Evolutionary conservation across 2,797 vertebrate species (phyloP).

Genomic region (Mormyrops attenuatus): DNA sequence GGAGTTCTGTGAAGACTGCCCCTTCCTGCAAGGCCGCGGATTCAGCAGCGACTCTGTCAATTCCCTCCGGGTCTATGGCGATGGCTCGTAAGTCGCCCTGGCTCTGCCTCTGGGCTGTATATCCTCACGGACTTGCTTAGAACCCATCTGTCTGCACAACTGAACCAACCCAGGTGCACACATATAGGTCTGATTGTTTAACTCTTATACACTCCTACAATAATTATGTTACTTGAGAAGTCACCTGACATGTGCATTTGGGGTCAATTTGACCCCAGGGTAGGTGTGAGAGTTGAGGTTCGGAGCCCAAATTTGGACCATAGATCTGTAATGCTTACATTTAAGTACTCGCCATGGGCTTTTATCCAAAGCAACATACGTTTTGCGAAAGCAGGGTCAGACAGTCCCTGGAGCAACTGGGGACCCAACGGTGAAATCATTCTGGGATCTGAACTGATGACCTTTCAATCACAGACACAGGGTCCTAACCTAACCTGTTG

Average conservation of each 20-base stretch:
- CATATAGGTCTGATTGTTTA: background rate
- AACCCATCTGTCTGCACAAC: background rate
- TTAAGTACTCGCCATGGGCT: background rate
- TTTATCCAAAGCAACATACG: too few species aligned
- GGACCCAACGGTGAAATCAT: background rate
- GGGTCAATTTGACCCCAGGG: too few species aligned
- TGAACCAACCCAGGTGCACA: background rate
- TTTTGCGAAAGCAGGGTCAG: background rate
- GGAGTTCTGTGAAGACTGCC: conserved; percentile 78
- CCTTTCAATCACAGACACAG: background rate
- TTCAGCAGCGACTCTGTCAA: conserved; percentile 79
- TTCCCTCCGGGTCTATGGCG: conserved; percentile 78
- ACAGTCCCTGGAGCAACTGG: background rate
- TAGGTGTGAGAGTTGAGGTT: too few species aligned
- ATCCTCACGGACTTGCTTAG: background rate
- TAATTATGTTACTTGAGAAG: too few species aligned
- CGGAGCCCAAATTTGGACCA: background rate
- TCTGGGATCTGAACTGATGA: background rate
- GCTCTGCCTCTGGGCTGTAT: background rate
- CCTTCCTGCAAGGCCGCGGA: conserved; percentile 78
- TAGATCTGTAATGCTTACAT: background rate
- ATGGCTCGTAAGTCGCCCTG: conserved; percentile 74
- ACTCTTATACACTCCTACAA: too few species aligned
- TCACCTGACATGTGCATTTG: too few species aligned
- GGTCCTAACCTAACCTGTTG: background rate